phyloP scores from a whole-genome alignment of 2,113 vertebrate genomes.

The Phaethon lepturus region DNA sequence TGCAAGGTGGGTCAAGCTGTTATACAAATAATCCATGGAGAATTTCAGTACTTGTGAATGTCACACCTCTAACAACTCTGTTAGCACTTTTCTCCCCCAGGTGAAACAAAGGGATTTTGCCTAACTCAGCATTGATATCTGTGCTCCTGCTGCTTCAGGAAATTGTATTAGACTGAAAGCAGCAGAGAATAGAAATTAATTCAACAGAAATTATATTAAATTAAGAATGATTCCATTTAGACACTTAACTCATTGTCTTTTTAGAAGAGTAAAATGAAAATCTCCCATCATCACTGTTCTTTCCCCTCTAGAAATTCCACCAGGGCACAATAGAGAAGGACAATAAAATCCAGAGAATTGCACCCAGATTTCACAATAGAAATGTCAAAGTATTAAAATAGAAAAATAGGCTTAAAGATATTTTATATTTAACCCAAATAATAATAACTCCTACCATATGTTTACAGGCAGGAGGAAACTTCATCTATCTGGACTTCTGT shows the following conservation, averaged over 20 bases:
- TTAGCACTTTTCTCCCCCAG: background rate
- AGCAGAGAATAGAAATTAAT: constrained; percentile 5
- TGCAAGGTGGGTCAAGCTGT: background rate
- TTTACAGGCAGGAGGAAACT: constrained; percentile 22
- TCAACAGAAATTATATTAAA: background rate
- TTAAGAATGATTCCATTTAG: background rate
- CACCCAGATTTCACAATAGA: constrained; percentile 49
- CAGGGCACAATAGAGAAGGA: background rate
- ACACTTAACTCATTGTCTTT: constrained; percentile 16
- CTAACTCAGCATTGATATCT: background rate
- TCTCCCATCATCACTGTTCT: background rate
- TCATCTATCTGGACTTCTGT: too few relatives aligned
- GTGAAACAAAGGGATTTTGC: background rate
- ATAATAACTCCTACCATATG: background rate
- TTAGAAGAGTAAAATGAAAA: background rate
- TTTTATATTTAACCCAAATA: constrained; percentile 27
- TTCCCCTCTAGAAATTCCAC: constrained; percentile 33
- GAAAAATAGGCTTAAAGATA: constrained; percentile 36
- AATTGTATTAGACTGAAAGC: constrained; percentile 18
- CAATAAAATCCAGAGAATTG: constrained; percentile 47
- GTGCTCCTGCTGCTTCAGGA: constrained; percentile 16
- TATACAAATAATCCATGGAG: background rate
- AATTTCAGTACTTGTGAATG: background rate
- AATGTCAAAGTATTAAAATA: constrained; percentile 33
- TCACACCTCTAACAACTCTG: background rate